Percentiles rank a stretch among this genome's conserved stretches.
These are phyloP conservation scores for Poecilia picta DNA, from an alignment of 2,797 vertebrate genomes.

Conservation along the genomic window DNA sequence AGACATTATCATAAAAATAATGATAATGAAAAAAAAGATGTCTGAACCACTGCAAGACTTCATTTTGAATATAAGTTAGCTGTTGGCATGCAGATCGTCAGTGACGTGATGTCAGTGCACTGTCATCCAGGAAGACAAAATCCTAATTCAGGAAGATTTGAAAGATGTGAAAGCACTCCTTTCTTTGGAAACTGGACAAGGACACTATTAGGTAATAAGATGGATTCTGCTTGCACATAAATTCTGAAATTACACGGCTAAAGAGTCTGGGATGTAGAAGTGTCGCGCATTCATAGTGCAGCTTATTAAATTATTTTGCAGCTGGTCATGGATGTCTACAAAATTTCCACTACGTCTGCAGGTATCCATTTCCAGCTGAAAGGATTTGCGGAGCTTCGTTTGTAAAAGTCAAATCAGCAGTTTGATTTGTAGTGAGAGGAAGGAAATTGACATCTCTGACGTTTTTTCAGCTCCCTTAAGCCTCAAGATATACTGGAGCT, in stretches of 20 bases:
- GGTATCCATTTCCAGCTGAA: slow-evolving; percentile 35
- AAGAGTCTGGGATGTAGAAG: slow-evolving; percentile 16
- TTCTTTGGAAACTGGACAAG: slow-evolving; percentile 17
- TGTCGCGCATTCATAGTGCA: slow-evolving; percentile 18
- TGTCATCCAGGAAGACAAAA: not conserved
- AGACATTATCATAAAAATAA: not conserved
- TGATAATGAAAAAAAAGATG: no score
- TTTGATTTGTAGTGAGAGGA: slow-evolving; percentile 18
- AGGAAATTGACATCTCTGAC: slow-evolving; percentile 23
- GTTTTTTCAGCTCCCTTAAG: slow-evolving; percentile 24
- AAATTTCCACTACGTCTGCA: slow-evolving; percentile 23
- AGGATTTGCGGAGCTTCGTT: slow-evolving; percentile 36
- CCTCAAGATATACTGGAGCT: not conserved
- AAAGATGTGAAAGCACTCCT: not conserved
- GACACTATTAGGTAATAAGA: slow-evolving; percentile 28
- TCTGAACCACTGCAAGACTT: not conserved
- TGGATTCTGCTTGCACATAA: slow-evolving; percentile 32
- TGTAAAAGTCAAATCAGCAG: slow-evolving; percentile 49
- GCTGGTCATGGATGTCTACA: slow-evolving; percentile 4
- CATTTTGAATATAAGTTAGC: not conserved
- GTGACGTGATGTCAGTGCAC: not conserved
- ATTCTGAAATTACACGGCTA: slow-evolving; percentile 22
- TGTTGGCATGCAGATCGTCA: not conserved
- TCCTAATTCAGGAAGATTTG: not conserved
- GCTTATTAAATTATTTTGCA: slow-evolving; percentile 31